Base-by-base conservation (phyloP, 2,797 vertebrate species). In the Halcyon leucocephala region DNA sequence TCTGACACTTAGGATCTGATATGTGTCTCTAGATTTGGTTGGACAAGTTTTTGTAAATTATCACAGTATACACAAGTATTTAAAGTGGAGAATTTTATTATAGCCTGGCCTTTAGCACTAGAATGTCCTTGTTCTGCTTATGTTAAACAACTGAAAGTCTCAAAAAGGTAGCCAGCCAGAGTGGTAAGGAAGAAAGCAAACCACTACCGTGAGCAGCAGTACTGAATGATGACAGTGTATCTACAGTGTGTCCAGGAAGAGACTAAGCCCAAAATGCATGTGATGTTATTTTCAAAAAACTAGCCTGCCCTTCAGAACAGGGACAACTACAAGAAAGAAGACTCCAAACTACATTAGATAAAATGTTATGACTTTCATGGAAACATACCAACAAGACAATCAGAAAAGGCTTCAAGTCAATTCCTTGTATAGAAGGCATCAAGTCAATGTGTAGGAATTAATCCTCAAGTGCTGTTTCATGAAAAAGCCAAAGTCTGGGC, bases 201-300 rank as follows among this genome's bases (percentile, higher is more conserved):
- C 33, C 72, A 64, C 80, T 86, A 21, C 64, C 57, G 90, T 74
- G 78, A 96, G 90, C 67, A 85, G 64, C 85, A 78, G 69, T 82
- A 89, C 86, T 82, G 78, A 73, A 73, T 8, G 78, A 44, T 37
- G 62, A 54, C 55, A 79, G 67, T 17, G 1, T 19, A 55, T 49
- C 77, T 72, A 90, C 29, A 58, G 49, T 39, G 69, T 4, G 35
- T 25, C 49, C 24, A 33, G 20, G 57, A 82, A 61, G 58, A 79
- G 80, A 62, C 19, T 41, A 81, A 73, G 60, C 35, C 73, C 83
- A 72, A 86, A 93, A 80, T 26, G 37, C 35, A 26, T 17, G 19
- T 31, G 79, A 72, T 2, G 2, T 16, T 16, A 24, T 48, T 73
- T 71, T 52, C 14, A 48, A 61, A 71, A 64, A 69, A 52, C 11